Evolutionary conservation across 2,888 invertebrate species (phyloP).

Genomic region (Carcina quercana): DNA sequence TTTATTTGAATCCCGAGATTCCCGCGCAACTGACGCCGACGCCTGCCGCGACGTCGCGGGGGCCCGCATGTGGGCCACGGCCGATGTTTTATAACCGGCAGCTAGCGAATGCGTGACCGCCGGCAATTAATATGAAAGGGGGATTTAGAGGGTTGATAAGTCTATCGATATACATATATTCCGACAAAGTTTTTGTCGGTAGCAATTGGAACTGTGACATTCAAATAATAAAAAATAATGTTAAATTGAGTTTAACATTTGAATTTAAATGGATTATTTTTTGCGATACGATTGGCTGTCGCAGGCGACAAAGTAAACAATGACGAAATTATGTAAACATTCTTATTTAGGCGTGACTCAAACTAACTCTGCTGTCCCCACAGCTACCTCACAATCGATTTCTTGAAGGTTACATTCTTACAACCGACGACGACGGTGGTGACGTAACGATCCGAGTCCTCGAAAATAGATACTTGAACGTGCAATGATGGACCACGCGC

Average conservation of each 20-base stretch:
- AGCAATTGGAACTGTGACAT: not conserved
- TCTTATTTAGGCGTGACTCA: constrained; percentile 34
- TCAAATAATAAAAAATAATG: not conserved
- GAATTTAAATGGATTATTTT: too few species aligned
- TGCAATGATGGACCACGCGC: not conserved
- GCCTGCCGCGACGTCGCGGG: constrained; percentile 17
- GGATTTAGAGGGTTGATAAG: constrained; percentile 22
- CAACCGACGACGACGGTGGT: constrained; percentile 1
- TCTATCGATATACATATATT: too few species aligned
- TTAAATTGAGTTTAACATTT: too few species aligned
- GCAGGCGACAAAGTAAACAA: constrained; percentile 4
- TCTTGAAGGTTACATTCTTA: constrained; percentile 6
- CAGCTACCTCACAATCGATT: not conserved
- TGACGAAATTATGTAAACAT: constrained; percentile 19
- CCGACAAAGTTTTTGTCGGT: too few species aligned
- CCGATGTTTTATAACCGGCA: constrained; percentile 21
- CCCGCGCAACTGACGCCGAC: constrained; percentile 11
- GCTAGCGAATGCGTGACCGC: constrained; percentile 23
- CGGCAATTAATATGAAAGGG: constrained; percentile 27
- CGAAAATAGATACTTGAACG: constrained; percentile 9
- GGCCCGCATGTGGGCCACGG: constrained; percentile 27
- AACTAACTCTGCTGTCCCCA: constrained; percentile 1
- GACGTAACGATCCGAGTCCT: constrained; percentile 7
- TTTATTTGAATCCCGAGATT: constrained; percentile 8
- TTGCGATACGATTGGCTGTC: too few species aligned